Percentiles rank a stretch among this genome's conserved stretches.
These are phyloP conservation scores for Periophthalmus magnuspinnatus DNA, from an alignment of 2,797 vertebrate species.

Conservation along the genomic window DNA sequence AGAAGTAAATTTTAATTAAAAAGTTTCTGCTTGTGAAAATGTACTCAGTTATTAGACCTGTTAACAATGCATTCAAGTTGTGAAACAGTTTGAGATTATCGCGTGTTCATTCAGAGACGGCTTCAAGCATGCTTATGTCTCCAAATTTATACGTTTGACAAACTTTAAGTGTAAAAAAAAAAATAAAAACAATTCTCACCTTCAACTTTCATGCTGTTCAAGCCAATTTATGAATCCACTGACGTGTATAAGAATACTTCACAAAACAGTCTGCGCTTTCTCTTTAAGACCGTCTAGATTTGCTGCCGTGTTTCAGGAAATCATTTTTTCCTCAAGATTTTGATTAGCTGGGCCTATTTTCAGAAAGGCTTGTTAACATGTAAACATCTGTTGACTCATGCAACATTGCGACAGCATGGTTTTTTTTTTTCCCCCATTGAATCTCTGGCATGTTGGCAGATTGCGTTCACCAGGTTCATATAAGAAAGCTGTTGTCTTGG, in stretches of 20 bases:
- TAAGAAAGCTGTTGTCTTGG: constrained; percentile 56
- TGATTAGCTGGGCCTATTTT: constrained; percentile 34
- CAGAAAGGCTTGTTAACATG: constrained; percentile 45
- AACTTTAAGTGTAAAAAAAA: neutral
- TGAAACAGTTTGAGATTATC: neutral
- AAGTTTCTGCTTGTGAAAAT: too few species aligned
- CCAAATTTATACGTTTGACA: neutral
- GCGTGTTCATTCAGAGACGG: neutral
- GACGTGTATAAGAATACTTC: constrained; percentile 16
- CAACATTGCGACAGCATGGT: constrained; percentile 29
- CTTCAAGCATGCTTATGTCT: neutral
- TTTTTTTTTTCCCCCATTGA: constrained; percentile 21
- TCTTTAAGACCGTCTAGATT: constrained; percentile 27
- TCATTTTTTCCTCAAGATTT: constrained; percentile 47
- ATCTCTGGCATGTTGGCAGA: constrained; percentile 56
- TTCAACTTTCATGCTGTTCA: neutral
- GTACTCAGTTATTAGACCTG: too few species aligned
- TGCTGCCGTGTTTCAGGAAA: constrained; percentile 18
- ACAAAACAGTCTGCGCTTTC: constrained; percentile 18
- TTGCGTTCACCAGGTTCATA: constrained; percentile 42
- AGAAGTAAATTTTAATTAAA: too few species aligned
- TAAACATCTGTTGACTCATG: constrained; percentile 51
- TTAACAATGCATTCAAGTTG: neutral
- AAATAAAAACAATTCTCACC: neutral
- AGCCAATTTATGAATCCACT: neutral